Conservation (phyloP, 2,113 vertebrate species). For the Sapayoa aenigma region DNA sequence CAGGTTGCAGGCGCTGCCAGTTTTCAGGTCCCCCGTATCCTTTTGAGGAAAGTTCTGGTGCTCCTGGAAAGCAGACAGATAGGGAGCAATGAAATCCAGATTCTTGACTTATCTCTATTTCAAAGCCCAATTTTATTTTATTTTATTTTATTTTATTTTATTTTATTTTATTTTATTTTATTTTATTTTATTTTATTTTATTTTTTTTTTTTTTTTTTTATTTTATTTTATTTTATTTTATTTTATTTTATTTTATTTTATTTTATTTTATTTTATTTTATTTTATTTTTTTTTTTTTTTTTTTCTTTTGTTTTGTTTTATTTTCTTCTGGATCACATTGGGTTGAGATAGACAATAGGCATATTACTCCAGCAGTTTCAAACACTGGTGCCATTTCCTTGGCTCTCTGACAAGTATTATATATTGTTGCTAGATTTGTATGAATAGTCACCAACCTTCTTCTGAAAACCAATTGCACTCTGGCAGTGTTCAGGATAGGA, state of each 20-base stretch:
- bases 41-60: not conserved
- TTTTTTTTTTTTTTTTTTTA: not conserved
- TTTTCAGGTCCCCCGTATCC: fast-evolving
- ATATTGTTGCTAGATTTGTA: not conserved
- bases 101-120: not conserved
- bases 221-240: not conserved
- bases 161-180: not conserved
- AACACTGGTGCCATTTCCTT: not conserved
- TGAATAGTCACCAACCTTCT: not conserved
- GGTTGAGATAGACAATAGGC: not conserved
- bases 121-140: not conserved
- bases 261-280: not conserved
- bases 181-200: not conserved
- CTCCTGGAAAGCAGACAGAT: not conserved
- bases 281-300: too few species aligned
- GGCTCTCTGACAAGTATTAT: not conserved
- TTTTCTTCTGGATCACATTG: not conserved
- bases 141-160: not conserved
- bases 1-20: not conserved
- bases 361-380: not conserved
- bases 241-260: not conserved
- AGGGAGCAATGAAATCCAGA: not conserved
- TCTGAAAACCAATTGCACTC: not conserved
- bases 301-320: too few species aligned
- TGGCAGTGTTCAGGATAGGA: not conserved